Conservation (phyloP, 2,888 invertebrate species). For the Candidula unifasciata region DNA sequence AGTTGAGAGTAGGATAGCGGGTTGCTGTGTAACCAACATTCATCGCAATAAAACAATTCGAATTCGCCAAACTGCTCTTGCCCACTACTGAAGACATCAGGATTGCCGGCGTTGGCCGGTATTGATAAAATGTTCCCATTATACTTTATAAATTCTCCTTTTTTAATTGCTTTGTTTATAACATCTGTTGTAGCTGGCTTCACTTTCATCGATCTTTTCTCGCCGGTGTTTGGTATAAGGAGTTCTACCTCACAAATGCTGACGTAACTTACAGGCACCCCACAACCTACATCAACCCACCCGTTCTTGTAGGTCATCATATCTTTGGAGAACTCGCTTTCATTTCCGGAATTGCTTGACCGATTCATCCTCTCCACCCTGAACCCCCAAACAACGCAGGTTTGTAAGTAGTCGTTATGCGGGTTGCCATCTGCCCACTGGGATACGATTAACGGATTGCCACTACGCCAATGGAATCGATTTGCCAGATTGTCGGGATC, state of each 20-base stretch:
- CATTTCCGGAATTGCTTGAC: background rate
- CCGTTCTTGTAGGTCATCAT: background rate
- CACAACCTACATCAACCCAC: constrained; percentile 22
- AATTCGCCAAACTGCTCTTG: background rate
- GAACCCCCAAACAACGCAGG: constrained; percentile 20
- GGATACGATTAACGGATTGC: background rate
- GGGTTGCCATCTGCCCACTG: background rate
- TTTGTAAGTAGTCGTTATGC: background rate
- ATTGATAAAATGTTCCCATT: background rate
- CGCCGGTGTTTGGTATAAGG: background rate
- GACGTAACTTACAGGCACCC: background rate
- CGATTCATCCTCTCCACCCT: background rate
- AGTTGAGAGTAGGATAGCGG: constrained; percentile 9
- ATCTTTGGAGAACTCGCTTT: background rate
- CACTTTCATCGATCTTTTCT: background rate
- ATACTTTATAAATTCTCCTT: background rate
- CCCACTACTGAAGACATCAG: background rate
- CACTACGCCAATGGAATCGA: constrained; percentile 18
- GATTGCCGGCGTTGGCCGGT: background rate
- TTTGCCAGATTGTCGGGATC: background rate
- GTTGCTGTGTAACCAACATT: background rate
- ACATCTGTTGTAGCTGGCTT: background rate
- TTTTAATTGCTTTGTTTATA: background rate
- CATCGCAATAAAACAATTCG: constrained; percentile 11
- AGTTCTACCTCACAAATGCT: constrained; percentile 15